These are phyloP conservation scores for Poecilobothrus nobilitatus DNA, from an alignment of 2,888 invertebrate species.

Conservation along the genomic window DNA sequence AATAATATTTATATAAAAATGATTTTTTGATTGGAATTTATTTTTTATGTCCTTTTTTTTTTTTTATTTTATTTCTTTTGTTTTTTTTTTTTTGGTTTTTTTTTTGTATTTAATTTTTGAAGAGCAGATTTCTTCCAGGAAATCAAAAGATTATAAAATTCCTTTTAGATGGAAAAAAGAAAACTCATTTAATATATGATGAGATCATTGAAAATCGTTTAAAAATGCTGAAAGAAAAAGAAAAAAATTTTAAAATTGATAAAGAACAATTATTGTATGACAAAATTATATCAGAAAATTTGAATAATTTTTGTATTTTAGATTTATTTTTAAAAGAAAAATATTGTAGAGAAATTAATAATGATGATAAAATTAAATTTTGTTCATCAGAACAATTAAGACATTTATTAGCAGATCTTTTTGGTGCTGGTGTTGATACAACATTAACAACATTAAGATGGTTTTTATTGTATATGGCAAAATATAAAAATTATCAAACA, in stretches of 20 bases:
- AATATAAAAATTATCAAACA: slow-evolving; percentile 55
- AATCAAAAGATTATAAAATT: slow-evolving; percentile 56
- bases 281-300: slow-evolving; percentile 30
- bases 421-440: slow-evolving; percentile 80
- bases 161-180: slow-evolving; percentile 58
- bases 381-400: slow-evolving; percentile 61
- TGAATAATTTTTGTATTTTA: slow-evolving; percentile 47
- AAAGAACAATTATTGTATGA: background rate
- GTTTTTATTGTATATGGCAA: slow-evolving; percentile 70
- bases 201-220: slow-evolving; percentile 50
- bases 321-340: slow-evolving; percentile 59
- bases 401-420: slow-evolving; percentile 71
- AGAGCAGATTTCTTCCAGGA: slow-evolving; percentile 43
- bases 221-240: slow-evolving; percentile 23
- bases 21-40: background rate
- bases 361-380: slow-evolving; percentile 43
- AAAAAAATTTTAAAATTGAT: background rate
- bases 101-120: background rate
- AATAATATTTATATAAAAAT: background rate
- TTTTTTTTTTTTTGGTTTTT: background rate
- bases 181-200: slow-evolving; percentile 65
- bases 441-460: slow-evolving; percentile 70
- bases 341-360: slow-evolving; percentile 42
- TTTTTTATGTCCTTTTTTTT: background rate
- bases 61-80: too few species aligned